Base-by-base conservation (phyloP, 2,888 invertebrate species). In the Phrixothrix hirtus region DNA sequence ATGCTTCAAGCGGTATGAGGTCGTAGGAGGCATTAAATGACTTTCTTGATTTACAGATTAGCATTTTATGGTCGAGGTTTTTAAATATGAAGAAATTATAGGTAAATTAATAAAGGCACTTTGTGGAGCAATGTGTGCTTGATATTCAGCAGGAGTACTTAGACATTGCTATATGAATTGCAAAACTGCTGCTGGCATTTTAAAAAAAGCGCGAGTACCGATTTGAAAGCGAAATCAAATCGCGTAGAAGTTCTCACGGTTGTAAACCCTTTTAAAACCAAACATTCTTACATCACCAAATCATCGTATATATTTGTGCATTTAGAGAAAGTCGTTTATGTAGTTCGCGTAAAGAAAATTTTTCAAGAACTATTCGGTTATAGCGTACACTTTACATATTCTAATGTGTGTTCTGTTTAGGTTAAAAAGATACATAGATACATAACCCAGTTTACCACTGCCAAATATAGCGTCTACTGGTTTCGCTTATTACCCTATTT, bases 211-310 rank as follows among this genome's bases (percentile, higher is more conserved):
- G 54, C 54, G 29, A 44, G 54, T 49, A 45, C 49, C 49, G 54
- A 55, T 55, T 55, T 55, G 49, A 48, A 54, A 54, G 54, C 54
- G 48, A 49, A 49, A 49, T 45, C 47, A 47, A 52, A 47, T 47
- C 52, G 46, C 17, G 27, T 42, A 25, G 39, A 49, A 49, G 54
- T 55, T 55, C 54, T 55, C 54, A 55, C 54, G 54, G 54, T 55
- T 49, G 35, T 49, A 49, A 54, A 55, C 45, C 54, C 48, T 45
- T 54, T 55, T 49, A 49, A 35, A 49, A 26, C 43, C 15, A 44
- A 45, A 42, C 34, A 17, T 16, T 12, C 44, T 51, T 51, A 44
- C 52, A 42, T 52, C 46, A 52, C 42, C 39, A 41, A 25, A 43
- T 32, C 37, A 31, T 50, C 43, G 36, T 37, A 14, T 44, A n/a